These are phyloP conservation scores for Mobula birostris DNA, from an alignment of 2,113 vertebrate genomes.

Conservation along the genomic window DNA sequence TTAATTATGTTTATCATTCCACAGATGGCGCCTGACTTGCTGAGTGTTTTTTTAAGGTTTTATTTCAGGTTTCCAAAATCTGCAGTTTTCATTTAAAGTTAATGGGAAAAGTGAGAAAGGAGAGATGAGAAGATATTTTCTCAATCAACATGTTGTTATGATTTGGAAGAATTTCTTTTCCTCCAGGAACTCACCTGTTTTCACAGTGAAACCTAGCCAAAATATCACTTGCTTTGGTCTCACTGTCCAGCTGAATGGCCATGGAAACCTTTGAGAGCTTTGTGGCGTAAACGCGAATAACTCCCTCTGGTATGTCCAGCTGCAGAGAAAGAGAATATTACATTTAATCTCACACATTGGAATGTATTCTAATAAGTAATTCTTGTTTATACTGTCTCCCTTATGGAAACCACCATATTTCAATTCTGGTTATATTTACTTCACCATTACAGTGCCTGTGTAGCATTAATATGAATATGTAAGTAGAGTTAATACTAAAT, in stretches of 20 bases:
- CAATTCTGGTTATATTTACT: not conserved
- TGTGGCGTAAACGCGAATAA: conserved; percentile 89
- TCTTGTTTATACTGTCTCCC: not conserved
- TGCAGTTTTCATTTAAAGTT: not conserved
- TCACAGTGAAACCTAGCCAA: conserved; percentile 74
- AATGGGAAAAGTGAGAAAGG: not conserved
- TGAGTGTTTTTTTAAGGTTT: too few relatives aligned
- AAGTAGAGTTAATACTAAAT: too few relatives aligned
- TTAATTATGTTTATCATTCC: too few relatives aligned
- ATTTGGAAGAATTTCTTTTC: not conserved
- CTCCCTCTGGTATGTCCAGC: conserved; percentile 75
- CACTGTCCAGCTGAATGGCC: conserved; percentile 82
- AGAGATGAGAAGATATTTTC: not conserved
- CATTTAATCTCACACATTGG: not conserved
- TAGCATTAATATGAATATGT: too few relatives aligned
- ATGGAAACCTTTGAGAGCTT: conserved; percentile 86
- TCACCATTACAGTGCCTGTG: not conserved
- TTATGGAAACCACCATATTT: not conserved
- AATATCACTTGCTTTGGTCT: conserved; percentile 80
- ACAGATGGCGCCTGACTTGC: too few relatives aligned
- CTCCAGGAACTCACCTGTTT: conserved; percentile 62
- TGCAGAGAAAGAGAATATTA: conserved; percentile 48
- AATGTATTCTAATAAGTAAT: not conserved
- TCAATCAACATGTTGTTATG: not conserved
- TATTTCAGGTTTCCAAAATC: too few relatives aligned